Conservation (phyloP, 1,140 invertebrate species). For the Drosophila lacteicornis region DNA sequence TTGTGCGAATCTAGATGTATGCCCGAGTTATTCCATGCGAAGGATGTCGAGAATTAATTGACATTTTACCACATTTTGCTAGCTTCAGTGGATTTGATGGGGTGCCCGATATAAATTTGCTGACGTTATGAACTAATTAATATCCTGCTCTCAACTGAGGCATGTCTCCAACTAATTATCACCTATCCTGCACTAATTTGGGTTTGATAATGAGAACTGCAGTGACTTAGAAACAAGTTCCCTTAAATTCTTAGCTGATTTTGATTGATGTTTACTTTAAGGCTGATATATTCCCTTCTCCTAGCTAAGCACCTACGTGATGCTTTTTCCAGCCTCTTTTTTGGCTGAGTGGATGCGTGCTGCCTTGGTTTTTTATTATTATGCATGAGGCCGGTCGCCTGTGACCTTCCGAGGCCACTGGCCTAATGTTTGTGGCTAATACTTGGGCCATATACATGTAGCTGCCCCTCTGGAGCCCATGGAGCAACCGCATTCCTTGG, state of each 20-base stretch:
- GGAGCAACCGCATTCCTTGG: conserved; percentile 11
- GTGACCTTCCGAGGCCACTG: conserved; percentile 17
- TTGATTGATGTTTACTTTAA: neutral
- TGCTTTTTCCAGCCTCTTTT: conserved; percentile 20
- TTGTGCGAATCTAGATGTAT: conserved; percentile 54
- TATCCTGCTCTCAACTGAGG: conserved; percentile 3
- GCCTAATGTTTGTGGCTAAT: conserved; percentile 50
- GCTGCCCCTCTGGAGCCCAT: neutral
- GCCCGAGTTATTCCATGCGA: conserved; percentile 1
- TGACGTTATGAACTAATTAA: conserved; percentile 29
- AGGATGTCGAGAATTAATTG: conserved; percentile 36
- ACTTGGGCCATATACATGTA: conserved; percentile 15
- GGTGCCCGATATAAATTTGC: conserved; percentile 15
- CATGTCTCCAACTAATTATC: neutral
- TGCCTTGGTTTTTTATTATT: conserved; percentile 52
- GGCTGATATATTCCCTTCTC: neutral
- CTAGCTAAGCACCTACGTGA: conserved; percentile 33
- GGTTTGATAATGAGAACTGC: neutral
- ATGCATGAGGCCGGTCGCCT: conserved; percentile 32
- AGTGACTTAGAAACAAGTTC: too few species aligned
- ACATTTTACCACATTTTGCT: conserved; percentile 43
- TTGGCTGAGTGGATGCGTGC: conserved; percentile 12
- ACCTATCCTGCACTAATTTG: neutral
- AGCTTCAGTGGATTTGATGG: conserved; percentile 23
- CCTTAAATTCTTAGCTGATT: neutral